Percentiles rank a stretch among this genome's conserved stretches.
Conservation (phyloP, 2,888 invertebrate genomes). For the Erebia aethiops region DNA sequence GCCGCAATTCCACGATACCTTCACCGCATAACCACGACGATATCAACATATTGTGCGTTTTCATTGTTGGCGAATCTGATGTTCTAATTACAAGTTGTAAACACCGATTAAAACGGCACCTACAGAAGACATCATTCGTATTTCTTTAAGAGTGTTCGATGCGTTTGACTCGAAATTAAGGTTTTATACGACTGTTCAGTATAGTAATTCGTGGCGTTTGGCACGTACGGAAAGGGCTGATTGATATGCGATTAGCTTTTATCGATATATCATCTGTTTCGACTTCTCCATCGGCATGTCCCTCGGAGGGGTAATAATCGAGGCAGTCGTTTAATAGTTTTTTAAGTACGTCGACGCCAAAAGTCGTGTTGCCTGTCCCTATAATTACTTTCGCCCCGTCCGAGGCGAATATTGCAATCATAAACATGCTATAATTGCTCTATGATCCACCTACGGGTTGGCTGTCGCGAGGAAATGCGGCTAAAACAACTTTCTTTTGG, state of each 20-base stretch:
- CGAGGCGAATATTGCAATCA: slow-evolving; percentile 65
- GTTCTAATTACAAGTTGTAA: background rate
- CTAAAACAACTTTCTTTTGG: slow-evolving; percentile 68
- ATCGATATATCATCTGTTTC: slow-evolving; percentile 45
- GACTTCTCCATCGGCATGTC: slow-evolving; percentile 45
- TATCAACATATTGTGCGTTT: background rate
- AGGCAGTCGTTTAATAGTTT: slow-evolving; percentile 63
- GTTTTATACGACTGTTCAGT: background rate
- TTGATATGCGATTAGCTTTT: slow-evolving; percentile 5
- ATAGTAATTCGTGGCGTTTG: background rate
- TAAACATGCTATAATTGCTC: slow-evolving; percentile 71
- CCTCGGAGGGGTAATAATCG: slow-evolving; percentile 51
- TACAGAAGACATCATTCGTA: background rate
- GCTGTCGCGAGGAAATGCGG: slow-evolving; percentile 44
- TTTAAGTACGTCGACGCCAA: slow-evolving; percentile 68
- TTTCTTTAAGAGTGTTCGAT: background rate
- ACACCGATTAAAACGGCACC: background rate
- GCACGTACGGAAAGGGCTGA: background rate
- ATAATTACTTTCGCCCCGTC: slow-evolving; percentile 68
- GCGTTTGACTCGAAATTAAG: background rate
- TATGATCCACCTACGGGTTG: slow-evolving; percentile 64
- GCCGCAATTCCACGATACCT: background rate
- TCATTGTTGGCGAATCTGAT: background rate
- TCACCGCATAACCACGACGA: background rate
- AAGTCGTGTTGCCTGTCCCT: slow-evolving; percentile 64